Conservation (phyloP, 2,113 vertebrate species). For the Amazona vittata region DNA sequence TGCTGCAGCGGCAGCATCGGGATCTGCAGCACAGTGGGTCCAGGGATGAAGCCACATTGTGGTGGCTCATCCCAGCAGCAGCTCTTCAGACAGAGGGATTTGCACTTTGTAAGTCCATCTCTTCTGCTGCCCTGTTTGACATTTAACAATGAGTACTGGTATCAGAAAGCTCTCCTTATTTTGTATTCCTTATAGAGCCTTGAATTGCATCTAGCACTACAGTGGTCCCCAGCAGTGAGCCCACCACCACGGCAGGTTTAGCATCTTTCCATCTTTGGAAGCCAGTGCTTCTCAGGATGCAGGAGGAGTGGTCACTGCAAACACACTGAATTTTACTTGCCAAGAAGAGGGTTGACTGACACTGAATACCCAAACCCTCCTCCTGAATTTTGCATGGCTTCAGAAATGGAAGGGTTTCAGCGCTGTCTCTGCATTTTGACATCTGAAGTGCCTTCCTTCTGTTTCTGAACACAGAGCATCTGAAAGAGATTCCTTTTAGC, state of each 20-base stretch:
- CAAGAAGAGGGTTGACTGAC: background rate
- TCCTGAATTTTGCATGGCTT: background rate
- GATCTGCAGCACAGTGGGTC: accelerated
- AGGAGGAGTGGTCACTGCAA: background rate
- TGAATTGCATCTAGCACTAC: accelerated
- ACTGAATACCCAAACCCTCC: background rate
- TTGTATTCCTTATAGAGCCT: background rate
- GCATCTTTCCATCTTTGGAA: background rate
- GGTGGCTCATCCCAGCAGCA: background rate
- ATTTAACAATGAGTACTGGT: background rate
- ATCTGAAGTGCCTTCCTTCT: background rate
- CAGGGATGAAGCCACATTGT: background rate
- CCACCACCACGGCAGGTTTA: background rate
- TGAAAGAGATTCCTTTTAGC: background rate
- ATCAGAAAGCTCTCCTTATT: accelerated
- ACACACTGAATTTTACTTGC: background rate
- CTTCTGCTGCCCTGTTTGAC: accelerated
- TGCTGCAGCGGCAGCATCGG: accelerated
- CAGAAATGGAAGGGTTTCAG: background rate
- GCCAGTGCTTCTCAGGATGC: background rate
- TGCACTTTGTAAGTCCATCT: too few species aligned
- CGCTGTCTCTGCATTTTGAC: background rate
- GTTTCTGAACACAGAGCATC: background rate
- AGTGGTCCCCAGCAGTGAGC: background rate
- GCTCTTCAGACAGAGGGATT: background rate